Percentiles rank a stretch among this genome's conserved stretches.
These are phyloP conservation scores for Ochotona princeps DNA, from an alignment of 2,113 vertebrate species.

Conservation along the genomic window DNA sequence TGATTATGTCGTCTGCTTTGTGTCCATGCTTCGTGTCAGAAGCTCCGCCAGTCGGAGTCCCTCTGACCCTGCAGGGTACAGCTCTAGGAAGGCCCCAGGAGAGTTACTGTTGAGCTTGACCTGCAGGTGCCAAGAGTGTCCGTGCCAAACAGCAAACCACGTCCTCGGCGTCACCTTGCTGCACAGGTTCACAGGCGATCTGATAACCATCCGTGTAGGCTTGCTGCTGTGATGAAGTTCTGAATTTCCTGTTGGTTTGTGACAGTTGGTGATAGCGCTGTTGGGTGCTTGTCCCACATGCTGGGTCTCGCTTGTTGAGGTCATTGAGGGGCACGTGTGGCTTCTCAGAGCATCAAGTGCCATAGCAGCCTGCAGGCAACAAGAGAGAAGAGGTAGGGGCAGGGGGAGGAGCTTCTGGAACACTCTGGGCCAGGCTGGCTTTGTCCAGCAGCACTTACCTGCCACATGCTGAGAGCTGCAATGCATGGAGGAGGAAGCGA, in stretches of 20 bases:
- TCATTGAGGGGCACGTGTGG: not conserved
- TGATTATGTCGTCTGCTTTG: too few species aligned
- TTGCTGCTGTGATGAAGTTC: not conserved
- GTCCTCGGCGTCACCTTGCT: not conserved
- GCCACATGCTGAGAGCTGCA: not conserved
- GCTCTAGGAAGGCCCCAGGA: not conserved
- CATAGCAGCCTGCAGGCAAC: not conserved
- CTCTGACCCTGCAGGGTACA: not conserved
- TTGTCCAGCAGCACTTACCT: not conserved
- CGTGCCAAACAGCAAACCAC: fast-evolving
- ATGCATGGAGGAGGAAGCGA: fast-evolving
- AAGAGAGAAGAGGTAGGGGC: not conserved
- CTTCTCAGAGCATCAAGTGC: not conserved
- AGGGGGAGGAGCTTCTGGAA: not conserved
- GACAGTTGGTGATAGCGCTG: not conserved
- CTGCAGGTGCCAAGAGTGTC: fast-evolving
- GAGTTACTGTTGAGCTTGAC: not conserved
- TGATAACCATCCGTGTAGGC: not conserved
- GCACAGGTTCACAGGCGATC: fast-evolving
- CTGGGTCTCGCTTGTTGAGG: not conserved
- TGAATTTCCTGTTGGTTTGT: constrained; percentile 3
- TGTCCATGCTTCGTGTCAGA: not conserved
- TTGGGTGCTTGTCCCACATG: not conserved
- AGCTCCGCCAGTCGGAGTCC: not conserved
- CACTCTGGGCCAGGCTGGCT: not conserved